phyloP scores from a whole-genome alignment of 2,888 invertebrate species.

The Papilio protenor region DNA sequence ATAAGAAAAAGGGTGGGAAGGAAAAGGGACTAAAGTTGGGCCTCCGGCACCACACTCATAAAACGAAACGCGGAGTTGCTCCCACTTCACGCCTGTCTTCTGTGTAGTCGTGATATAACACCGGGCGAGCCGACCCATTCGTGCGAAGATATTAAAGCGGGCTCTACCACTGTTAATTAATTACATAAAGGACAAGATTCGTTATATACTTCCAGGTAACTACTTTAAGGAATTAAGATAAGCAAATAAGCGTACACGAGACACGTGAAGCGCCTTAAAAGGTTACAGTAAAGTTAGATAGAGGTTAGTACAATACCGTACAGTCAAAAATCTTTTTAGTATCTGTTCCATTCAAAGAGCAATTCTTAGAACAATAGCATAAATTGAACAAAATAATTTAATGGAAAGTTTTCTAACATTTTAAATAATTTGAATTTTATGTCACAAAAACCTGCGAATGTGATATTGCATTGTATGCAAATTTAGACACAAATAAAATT shows the following conservation, averaged over 20 bases:
- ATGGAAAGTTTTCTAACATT: not conserved
- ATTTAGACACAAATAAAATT: not conserved
- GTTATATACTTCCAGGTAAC: slow-evolving; percentile 6
- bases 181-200: not conserved
- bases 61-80: too few relatives aligned
- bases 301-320: not conserved
- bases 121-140: too few relatives aligned
- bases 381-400: not conserved
- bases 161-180: not conserved
- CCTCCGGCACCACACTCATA: too few relatives aligned
- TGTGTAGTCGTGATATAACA: too few relatives aligned
- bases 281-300: not conserved
- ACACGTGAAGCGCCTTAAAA: not conserved
- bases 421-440: not conserved
- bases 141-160: too few relatives aligned
- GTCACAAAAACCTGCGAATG: not conserved
- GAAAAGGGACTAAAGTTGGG: too few relatives aligned
- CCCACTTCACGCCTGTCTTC: too few relatives aligned
- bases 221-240: slow-evolving; percentile 31
- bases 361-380: not conserved
- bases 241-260: slow-evolving; percentile 22
- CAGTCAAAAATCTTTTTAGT: not conserved
- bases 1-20: too few relatives aligned
- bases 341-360: not conserved
- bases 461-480: not conserved